Percentiles rank a stretch among this genome's conserved stretches.
These are phyloP conservation scores for Andrena marginata DNA, from an alignment of 2,888 invertebrate genomes.

Conservation along the genomic window DNA sequence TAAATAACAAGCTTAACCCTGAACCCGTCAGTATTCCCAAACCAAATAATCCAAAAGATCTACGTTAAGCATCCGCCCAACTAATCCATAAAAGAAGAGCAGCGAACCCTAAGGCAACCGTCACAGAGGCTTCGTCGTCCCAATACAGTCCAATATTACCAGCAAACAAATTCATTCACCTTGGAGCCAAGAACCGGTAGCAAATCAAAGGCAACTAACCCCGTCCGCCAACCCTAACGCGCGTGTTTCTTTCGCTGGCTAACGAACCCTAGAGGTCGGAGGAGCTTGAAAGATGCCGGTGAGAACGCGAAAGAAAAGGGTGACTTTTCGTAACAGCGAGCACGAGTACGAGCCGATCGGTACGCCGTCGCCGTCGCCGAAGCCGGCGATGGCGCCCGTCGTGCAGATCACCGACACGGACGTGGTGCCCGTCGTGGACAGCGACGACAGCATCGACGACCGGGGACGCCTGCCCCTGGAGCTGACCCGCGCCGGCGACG, in stretches of 20 bases:
- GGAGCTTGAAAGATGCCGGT: slow-evolving; percentile 32
- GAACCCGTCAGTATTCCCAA: neutral
- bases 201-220: no score
- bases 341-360: slow-evolving; percentile 97
- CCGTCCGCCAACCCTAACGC: no score
- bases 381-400: slow-evolving; percentile 78
- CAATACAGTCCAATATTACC: no score
- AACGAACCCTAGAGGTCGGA: neutral
- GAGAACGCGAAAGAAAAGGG: slow-evolving; percentile 55
- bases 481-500: slow-evolving; percentile 83
- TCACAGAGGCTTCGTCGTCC: no score
- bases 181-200: no score
- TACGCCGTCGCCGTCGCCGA: slow-evolving; percentile 87
- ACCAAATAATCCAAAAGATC: neutral
- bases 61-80: no score
- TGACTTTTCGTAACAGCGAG: slow-evolving; percentile 89
- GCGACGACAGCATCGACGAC: slow-evolving; percentile 83
- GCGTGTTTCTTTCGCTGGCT: no score
- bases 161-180: no score
- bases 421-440: slow-evolving; percentile 83
- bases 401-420: slow-evolving; percentile 85
- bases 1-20: neutral
- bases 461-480: slow-evolving; percentile 77
- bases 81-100: no score
- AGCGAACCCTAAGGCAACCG: no score